Conservation (phyloP, 1,140 invertebrate species). For the Sesamia nonagrioides region DNA sequence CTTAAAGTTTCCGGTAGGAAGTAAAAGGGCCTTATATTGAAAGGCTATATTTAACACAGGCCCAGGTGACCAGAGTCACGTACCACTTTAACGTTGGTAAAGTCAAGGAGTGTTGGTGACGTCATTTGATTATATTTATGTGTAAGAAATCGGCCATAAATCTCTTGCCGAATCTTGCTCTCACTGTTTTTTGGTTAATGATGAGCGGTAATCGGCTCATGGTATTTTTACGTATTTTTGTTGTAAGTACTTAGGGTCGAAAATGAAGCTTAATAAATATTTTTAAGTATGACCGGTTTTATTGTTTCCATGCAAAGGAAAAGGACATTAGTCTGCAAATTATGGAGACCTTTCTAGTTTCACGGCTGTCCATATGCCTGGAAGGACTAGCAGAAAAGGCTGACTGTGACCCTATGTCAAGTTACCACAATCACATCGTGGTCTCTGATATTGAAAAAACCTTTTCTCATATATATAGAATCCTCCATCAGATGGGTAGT, state of each 20-base stretch:
- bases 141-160: background rate
- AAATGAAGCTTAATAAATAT: no score
- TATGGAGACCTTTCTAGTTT: no score
- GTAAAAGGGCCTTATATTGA: slow-evolving; percentile 16
- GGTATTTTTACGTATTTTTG: slow-evolving; percentile 17
- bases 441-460: no score
- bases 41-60: slow-evolving; percentile 22
- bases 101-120: slow-evolving; percentile 28
- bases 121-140: slow-evolving; percentile 3
- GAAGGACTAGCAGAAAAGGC: no score
- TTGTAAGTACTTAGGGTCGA: background rate
- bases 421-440: no score
- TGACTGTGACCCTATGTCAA: no score
- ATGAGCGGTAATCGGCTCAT: background rate
- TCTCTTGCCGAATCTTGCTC: slow-evolving; percentile 4
- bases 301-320: background rate
- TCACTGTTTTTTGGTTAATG: background rate
- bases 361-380: no score
- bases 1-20: slow-evolving; percentile 36
- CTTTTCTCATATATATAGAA: no score
- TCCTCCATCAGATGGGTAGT: no score
- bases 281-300: no score
- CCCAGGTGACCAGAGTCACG: background rate
- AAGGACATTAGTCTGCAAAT: no score
- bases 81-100: background rate